Evolutionary conservation across 2,888 invertebrate genomes (phyloP).

Genomic region (Allacma fusca): DNA sequence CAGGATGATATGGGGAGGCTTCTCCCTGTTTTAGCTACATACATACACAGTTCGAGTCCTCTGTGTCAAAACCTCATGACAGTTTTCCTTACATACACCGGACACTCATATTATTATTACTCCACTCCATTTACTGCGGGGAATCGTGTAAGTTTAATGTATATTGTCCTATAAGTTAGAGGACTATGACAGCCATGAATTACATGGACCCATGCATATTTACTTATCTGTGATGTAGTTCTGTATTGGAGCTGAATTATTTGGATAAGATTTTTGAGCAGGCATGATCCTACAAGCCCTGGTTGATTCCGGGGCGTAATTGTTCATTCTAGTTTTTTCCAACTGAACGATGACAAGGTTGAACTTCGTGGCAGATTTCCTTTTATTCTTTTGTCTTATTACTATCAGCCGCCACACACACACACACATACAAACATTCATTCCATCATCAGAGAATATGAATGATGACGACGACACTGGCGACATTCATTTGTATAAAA

Average conservation of each 20-base stretch:
- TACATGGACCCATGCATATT: too few species aligned
- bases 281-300: background rate
- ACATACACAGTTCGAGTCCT: background rate
- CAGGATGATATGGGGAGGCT: too few species aligned
- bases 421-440: slow-evolving; percentile 44
- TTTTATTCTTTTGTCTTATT: slow-evolving; percentile 47
- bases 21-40: background rate
- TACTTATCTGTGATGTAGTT: background rate
- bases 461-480: slow-evolving; percentile 33
- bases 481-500: slow-evolving; percentile 41
- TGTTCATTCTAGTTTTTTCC: slow-evolving; percentile 47
- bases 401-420: slow-evolving; percentile 48
- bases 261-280: slow-evolving; percentile 6
- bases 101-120: too few species aligned
- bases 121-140: too few species aligned
- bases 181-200: too few species aligned
- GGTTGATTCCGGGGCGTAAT: slow-evolving; percentile 41
- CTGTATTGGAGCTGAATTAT: background rate
- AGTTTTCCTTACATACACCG: background rate
- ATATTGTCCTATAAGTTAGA: too few species aligned
- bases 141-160: too few species aligned
- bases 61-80: background rate
- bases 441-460: slow-evolving; percentile 30
- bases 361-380: slow-evolving; percentile 44
- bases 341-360: slow-evolving; percentile 49